phyloP scores from a whole-genome alignment of 2,113 vertebrate species.

The Rhineura floridana region DNA sequence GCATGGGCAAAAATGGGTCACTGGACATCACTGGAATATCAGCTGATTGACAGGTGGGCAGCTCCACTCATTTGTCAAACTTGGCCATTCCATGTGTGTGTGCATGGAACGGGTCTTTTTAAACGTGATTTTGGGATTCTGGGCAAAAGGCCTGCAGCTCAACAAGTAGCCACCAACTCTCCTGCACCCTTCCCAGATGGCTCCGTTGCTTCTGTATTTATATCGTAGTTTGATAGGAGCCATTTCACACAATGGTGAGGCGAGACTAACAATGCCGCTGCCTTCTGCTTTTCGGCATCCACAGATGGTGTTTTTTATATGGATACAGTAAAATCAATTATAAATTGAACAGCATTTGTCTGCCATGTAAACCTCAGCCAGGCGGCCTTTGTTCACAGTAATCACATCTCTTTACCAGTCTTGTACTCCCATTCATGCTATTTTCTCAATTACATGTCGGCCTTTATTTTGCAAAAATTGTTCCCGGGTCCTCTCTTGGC shows the following conservation, averaged over 20 bases:
- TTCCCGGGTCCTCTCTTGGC: not conserved
- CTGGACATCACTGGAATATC: too few species aligned
- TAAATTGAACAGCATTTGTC: conserved; percentile 17
- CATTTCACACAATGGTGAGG: not conserved
- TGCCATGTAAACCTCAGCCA: conserved; percentile 21
- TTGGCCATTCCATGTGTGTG: too few species aligned
- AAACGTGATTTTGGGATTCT: not conserved
- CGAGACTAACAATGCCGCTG: not conserved
- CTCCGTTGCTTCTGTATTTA: conserved; percentile 15
- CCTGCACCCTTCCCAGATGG: not conserved
- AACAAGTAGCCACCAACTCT: not conserved
- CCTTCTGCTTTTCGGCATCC: conserved; percentile 29
- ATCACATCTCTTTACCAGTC: not conserved
- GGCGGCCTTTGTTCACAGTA: not conserved
- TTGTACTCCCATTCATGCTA: conserved; percentile 1
- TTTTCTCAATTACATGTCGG: not conserved
- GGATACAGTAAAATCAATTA: conserved; percentile 25
- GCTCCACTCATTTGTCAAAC: too few species aligned
- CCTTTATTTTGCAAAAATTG: conserved; percentile 5
- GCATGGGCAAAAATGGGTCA: too few species aligned
- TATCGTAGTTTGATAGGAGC: not conserved
- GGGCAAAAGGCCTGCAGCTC: not conserved
- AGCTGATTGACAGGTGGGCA: too few species aligned
- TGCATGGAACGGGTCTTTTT: too few species aligned
- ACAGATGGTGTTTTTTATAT: not conserved